phyloP scores from a whole-genome alignment of 2,797 vertebrate genomes.

The Tarsius wallacei region DNA sequence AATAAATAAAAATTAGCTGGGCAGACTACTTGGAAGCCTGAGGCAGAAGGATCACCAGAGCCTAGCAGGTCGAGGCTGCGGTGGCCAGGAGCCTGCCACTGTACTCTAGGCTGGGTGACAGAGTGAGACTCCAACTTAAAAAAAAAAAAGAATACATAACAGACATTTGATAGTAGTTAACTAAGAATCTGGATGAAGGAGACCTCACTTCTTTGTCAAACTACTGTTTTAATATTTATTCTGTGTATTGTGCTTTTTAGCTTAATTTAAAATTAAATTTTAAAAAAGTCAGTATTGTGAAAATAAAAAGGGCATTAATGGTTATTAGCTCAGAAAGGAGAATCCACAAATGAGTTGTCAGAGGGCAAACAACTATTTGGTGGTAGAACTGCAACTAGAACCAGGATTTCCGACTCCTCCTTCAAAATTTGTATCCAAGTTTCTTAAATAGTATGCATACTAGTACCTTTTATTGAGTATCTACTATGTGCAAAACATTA shows the following conservation, averaged over 20 bases:
- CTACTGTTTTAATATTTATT: slow-evolving; percentile 14
- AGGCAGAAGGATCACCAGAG: too few relatives aligned
- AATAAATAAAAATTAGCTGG: too few relatives aligned
- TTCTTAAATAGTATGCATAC: not conserved
- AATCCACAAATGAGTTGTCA: not conserved
- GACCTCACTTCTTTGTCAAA: not conserved
- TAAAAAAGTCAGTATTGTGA: not conserved
- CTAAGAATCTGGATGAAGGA: not conserved
- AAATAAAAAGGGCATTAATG: not conserved
- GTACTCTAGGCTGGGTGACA: too few relatives aligned
- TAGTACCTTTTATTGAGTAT: not conserved
- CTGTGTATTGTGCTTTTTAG: not conserved
- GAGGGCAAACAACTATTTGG: not conserved
- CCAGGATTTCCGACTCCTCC: not conserved
- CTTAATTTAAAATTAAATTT: not conserved
- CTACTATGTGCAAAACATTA: not conserved
- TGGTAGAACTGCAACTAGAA: not conserved
- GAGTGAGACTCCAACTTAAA: too few relatives aligned
- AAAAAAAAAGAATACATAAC: too few relatives aligned
- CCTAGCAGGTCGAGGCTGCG: too few relatives aligned
- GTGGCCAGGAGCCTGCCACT: too few relatives aligned
- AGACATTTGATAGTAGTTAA: not conserved
- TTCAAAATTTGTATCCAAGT: not conserved
- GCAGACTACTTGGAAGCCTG: too few relatives aligned
- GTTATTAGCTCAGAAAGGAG: not conserved